Conservation (phyloP, 1,140 invertebrate genomes). For the Sesamia nonagrioides region DNA sequence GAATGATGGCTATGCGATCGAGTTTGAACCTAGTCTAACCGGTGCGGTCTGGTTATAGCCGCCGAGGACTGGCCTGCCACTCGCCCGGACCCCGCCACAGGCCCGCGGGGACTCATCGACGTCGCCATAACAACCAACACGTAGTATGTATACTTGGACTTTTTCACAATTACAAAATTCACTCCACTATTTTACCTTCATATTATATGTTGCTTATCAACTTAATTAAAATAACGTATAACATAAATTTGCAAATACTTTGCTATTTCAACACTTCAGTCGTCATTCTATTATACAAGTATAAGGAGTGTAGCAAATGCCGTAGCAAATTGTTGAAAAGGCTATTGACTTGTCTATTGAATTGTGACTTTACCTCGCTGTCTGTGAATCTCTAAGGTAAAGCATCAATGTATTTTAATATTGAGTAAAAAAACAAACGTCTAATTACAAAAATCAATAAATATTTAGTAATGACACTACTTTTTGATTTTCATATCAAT, state of each 20-base stretch:
- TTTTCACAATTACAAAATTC: not conserved
- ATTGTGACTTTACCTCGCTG: not conserved
- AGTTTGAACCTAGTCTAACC: slow-evolving; percentile 58
- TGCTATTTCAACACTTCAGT: not conserved
- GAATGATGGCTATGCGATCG: slow-evolving; percentile 55
- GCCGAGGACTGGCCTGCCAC: slow-evolving; percentile 78
- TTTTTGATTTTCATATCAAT: not conserved
- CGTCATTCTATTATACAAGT: not conserved
- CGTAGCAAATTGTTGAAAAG: slow-evolving; percentile 5
- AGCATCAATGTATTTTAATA: not conserved
- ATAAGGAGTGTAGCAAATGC: not conserved
- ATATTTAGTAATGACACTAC: not conserved
- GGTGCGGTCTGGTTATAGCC: slow-evolving; percentile 72
- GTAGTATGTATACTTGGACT: slow-evolving; percentile 72
- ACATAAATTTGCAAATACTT: not conserved
- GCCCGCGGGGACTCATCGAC: slow-evolving; percentile 66
- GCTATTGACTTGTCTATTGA: slow-evolving; percentile 18
- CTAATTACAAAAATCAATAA: not conserved
- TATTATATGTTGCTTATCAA: not conserved
- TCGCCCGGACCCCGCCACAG: slow-evolving; percentile 73
- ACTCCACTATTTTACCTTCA: not conserved
- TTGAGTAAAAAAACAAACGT: not conserved
- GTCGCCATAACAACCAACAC: slow-evolving; percentile 66
- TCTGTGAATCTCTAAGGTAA: not conserved
- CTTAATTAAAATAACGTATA: not conserved